Evolutionary conservation across 2,113 vertebrate genomes (phyloP), one percentile per base, ranked within the genome.

Genomic region (Heterotilapia buettikoferi): DNA sequence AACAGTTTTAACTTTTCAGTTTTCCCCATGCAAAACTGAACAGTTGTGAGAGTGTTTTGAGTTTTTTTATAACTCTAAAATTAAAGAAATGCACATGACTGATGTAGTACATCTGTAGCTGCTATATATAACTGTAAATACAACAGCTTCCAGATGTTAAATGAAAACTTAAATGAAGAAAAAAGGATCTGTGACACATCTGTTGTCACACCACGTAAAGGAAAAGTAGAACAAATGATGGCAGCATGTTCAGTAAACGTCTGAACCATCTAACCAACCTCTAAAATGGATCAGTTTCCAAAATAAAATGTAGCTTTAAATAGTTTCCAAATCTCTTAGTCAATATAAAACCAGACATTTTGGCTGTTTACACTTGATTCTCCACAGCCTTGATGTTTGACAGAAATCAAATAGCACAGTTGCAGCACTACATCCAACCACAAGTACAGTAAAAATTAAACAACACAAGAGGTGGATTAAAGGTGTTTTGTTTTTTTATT

Each of bases 401-500:
- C 16, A 78, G 71, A 78, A 78, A 78, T 78, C 71, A 31, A 31
- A 78, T 31, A 80, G 31, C n/a, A 26, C 2, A 33, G 53, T 13
- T 78, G n/a, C 52, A 53, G 52, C 9, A 18, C 11, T 5, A 14
- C 33, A 63, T 73, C 18, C 6, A 78, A 19, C 26, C 33, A 84
- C 18, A 47, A 50, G 18, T 16, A 7, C 2, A 7, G 19, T 76
- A 19, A 73, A 66, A 71, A 79, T 43, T 18, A 2, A 86, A 43
- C 33, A 56, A 83, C 43, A 73, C n/a, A 36, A 6, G 5, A 3
- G 9, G 7, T 36, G 43, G 45, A 57, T 52, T 38, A 76, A 52
- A 36, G 38, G 26, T 31, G n/a, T 1, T 2, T 7, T 3, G 0
- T 0, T 7, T n/a, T 78, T 94, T 94, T 93, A 91, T 94, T 95